phyloP scores from a whole-genome alignment of 1,140 invertebrate genomes.

The Harpegnathos saltator region DNA sequence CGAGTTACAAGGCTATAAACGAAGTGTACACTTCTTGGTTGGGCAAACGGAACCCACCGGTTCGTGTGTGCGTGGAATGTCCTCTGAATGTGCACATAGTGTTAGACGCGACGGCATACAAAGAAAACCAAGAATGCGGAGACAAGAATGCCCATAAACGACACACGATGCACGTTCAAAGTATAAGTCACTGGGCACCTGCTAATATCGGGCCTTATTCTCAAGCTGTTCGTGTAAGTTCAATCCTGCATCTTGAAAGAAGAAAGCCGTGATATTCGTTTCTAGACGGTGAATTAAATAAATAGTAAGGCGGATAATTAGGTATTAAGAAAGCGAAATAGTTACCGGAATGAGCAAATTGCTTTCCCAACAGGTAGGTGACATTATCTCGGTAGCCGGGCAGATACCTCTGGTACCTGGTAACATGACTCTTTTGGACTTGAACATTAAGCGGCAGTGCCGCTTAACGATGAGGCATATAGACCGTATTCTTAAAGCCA shows the following conservation, averaged over 20 bases:
- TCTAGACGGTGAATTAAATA: conserved; percentile 1
- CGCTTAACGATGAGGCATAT: conserved; percentile 94
- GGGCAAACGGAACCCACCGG: conserved; percentile 93
- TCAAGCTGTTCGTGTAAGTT: conserved; percentile 92
- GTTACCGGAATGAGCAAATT: conserved; percentile 8
- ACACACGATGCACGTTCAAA: conserved; percentile 96
- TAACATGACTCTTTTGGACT: conserved; percentile 90
- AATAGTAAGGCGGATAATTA: background rate
- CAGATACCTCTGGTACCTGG: conserved; percentile 96
- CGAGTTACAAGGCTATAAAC: conserved; percentile 92
- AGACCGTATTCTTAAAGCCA: conserved; percentile 91
- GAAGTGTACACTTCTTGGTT: conserved; percentile 91
- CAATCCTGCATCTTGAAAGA: conserved; percentile 3
- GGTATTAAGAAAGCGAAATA: no score
- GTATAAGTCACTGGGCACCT: conserved; percentile 98
- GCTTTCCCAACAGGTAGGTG: conserved; percentile 88
- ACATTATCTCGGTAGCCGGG: conserved; percentile 94
- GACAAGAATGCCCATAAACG: conserved; percentile 84
- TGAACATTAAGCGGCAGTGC: conserved; percentile 91
- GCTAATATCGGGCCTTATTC: conserved; percentile 98
- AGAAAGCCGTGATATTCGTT: background rate
- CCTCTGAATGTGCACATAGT: conserved; percentile 91
- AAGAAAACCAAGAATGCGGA: conserved; percentile 80
- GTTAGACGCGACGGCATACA: conserved; percentile 92
- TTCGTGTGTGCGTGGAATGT: conserved; percentile 94